These are phyloP conservation scores for Harpalus rubripes DNA, from an alignment of 2,888 invertebrate species.

Conservation along the genomic window DNA sequence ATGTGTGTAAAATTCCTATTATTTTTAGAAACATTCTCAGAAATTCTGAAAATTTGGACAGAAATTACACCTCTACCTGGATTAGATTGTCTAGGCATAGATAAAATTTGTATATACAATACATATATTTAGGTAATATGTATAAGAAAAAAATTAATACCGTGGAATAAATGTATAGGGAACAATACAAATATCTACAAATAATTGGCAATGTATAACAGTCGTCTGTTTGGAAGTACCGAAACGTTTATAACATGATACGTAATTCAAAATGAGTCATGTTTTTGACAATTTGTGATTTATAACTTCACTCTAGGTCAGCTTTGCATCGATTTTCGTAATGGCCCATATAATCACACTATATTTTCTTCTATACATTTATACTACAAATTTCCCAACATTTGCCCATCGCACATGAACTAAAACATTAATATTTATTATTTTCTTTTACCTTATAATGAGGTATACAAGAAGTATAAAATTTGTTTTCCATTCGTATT, in stretches of 20 bases:
- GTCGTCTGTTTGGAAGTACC: slow-evolving; percentile 7
- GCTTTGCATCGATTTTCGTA: slow-evolving; percentile 34
- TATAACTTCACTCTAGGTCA: slow-evolving; percentile 34
- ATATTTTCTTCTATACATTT: slow-evolving; percentile 3
- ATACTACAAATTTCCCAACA: not conserved
- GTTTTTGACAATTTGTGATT: slow-evolving; percentile 44
- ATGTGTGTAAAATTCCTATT: too few relatives aligned
- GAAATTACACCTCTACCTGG: too few relatives aligned
- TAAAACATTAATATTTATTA: not conserved
- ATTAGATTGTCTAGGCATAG: too few relatives aligned
- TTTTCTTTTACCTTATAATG: too few relatives aligned
- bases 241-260: slow-evolving; percentile 8
- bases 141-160: not conserved
- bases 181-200: not conserved
- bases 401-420: not conserved
- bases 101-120: not conserved
- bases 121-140: not conserved
- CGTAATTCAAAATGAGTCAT: slow-evolving; percentile 7
- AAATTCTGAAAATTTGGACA: too few relatives aligned
- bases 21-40: too few relatives aligned
- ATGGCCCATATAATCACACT: slow-evolving; percentile 49
- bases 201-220: not conserved
- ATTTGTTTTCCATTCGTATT: too few relatives aligned
- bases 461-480: too few relatives aligned
- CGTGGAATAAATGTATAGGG: not conserved